Conservation (phyloP, 2,113 vertebrate genomes). For the Oxygymnocypris stewartii region DNA sequence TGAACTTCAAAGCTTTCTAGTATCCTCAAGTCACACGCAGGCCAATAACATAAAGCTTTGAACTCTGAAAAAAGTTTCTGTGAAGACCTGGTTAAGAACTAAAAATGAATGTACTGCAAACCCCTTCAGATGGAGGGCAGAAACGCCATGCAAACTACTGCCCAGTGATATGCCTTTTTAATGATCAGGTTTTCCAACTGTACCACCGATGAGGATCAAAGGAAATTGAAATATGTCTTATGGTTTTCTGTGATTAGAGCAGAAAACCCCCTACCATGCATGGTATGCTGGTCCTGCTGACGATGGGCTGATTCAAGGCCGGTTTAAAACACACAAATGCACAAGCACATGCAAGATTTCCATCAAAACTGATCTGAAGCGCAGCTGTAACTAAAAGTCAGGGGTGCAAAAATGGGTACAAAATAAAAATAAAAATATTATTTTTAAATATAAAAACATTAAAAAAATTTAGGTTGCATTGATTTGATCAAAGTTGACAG, state of each 20-base stretch:
- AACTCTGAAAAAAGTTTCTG: conserved; percentile 34
- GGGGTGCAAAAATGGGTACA: neutral
- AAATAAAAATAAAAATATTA: too few relatives aligned
- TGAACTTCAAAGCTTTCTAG: conserved; percentile 47
- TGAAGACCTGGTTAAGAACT: conserved; percentile 18
- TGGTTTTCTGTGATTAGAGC: conserved; percentile 21
- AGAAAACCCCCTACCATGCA: conserved; percentile 18
- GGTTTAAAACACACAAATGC: neutral
- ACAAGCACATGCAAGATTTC: neutral
- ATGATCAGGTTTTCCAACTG: conserved; percentile 32
- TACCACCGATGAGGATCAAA: conserved; percentile 38
- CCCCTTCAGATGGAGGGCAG: neutral
- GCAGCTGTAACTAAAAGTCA: neutral
- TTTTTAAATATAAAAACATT: too few relatives aligned
- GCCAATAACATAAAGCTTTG: conserved; percentile 38
- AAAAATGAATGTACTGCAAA: neutral
- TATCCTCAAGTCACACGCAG: conserved; percentile 18
- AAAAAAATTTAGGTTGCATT: neutral
- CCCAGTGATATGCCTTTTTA: conserved; percentile 12
- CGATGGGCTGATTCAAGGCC: neutral
- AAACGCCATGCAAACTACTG: conserved; percentile 16
- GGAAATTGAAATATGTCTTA: conserved; percentile 34
- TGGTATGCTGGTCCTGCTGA: conserved; percentile 1
- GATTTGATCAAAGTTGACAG: neutral
- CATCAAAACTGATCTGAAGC: neutral